Percentiles rank a stretch among this genome's conserved stretches.
Conservation (phyloP, 1,140 invertebrate species). For the Rhagoletis zephyria region DNA sequence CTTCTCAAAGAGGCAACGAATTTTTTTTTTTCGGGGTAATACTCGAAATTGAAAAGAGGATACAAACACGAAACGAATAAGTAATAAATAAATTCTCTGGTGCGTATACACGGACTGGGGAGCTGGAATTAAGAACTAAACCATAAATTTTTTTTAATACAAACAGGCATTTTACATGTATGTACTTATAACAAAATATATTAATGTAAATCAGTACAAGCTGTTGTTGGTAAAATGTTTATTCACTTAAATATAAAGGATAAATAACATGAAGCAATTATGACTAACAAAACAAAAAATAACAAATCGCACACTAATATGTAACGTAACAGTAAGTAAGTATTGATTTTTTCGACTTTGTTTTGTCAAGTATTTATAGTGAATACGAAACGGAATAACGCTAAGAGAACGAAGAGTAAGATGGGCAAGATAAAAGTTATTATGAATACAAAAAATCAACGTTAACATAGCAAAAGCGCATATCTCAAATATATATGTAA, state of each 20-base stretch:
- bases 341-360: conserved; percentile 5
- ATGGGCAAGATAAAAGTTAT: background rate
- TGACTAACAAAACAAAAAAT: conserved; percentile 51
- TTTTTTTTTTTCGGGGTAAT: too few species aligned
- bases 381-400: background rate
- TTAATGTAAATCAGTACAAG: background rate
- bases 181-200: background rate
- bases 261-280: background rate
- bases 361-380: background rate
- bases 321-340: conserved; percentile 57
- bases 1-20: too few species aligned
- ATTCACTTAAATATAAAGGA: background rate
- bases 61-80: too few species aligned
- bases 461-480: conserved; percentile 69
- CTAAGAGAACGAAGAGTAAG: background rate
- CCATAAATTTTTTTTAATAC: background rate
- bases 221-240: background rate
- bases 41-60: too few species aligned
- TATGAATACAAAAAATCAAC: conserved; percentile 51
- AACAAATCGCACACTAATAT: conserved; percentile 59
- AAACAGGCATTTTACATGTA: background rate
- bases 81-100: too few species aligned
- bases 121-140: too few species aligned
- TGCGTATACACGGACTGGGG: too few species aligned
- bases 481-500: conserved; percentile 64